Percentiles rank a stretch among this genome's conserved stretches.
phyloP scores from a whole-genome alignment of 2,113 vertebrate genomes.

The Peromyscus polionotus region DNA sequence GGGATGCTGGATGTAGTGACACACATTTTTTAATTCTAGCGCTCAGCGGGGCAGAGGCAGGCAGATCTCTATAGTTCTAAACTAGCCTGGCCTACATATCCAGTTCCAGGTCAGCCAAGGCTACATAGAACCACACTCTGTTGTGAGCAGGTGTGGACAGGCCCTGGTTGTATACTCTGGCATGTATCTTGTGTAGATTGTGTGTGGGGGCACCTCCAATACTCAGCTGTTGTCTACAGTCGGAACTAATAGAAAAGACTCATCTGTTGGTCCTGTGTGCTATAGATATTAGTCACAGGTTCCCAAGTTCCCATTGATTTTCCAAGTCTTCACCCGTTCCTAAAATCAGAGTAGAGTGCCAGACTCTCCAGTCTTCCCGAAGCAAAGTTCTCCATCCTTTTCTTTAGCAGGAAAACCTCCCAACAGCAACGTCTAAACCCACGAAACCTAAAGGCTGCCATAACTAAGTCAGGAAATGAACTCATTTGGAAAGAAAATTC shows the following conservation, averaged over 20 bases:
- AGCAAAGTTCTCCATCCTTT: background rate
- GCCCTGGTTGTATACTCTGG: background rate
- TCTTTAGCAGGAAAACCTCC: background rate
- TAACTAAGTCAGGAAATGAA: conserved; percentile 15
- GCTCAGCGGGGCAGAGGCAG: background rate
- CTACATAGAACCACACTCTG: background rate
- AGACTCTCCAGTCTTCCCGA: background rate
- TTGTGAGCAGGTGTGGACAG: background rate
- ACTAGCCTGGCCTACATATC: background rate
- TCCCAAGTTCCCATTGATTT: conserved; percentile 2
- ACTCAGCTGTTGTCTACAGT: background rate
- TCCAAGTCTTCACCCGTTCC: conserved; percentile 20
- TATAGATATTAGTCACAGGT: background rate
- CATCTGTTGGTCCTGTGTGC: background rate
- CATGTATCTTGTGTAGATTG: background rate
- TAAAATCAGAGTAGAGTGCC: conserved; percentile 26
- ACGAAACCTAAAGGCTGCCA: background rate
- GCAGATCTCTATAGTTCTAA: background rate
- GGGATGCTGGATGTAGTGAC: too few species aligned
- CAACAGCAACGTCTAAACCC: background rate
- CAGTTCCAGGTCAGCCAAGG: background rate
- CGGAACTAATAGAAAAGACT: conserved; percentile 26
- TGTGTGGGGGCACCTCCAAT: background rate
- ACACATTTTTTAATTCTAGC: background rate
- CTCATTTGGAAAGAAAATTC: conserved; percentile 22